Evolutionary conservation across 2,113 vertebrate genomes (phyloP), one percentile per base, ranked within the genome.

Genomic region (Corvus moneduloides): DNA sequence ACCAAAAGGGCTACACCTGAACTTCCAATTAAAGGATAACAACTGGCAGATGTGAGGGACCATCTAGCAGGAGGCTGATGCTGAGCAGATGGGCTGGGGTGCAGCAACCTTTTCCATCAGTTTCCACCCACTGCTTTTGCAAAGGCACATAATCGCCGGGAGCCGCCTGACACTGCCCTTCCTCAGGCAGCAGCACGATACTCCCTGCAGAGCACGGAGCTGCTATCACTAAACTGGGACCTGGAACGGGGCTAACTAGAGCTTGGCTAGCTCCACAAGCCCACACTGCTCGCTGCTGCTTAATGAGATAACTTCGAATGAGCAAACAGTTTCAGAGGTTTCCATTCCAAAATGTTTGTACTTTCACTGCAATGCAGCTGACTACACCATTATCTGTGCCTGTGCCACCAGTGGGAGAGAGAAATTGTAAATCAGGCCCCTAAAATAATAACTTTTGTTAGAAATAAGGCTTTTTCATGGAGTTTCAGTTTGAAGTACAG

Each of bases 1-100:
- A 77, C 90, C 88, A 90, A 86, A 95, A 90, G 68, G 79, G 79
- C 55, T 96, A 84, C 61, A 94, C 88, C 94, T 95, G 72, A 93
- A 93, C 79, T 92, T 69, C 51, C 85, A 73, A 51, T 77, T 63
- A 92, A 51, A 74, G 79, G 43, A 67, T 92, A 97, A 96, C 90
- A 95, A 92, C 92, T 93, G 95, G 92, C 92, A 97, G 85, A 94
- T 94, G 92, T 90, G 85, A 90, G 72, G 83, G 79, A 83, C 74
- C 59, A 90, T 88, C 75, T 55, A 83, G 90, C 88, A 94, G 72
- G 82, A 90, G 79, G 79, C 1, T 94, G 94, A 92, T 92, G 92
- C 64, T 88, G 88, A 97, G 95, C 95, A 97, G 94, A 96, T 93
- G 96, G 94, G 88, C 90, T n/a, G 35, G 63, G 55, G 67, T 54